Conservation (phyloP, 2,113 vertebrate genomes). For the Lepus europaeus region DNA sequence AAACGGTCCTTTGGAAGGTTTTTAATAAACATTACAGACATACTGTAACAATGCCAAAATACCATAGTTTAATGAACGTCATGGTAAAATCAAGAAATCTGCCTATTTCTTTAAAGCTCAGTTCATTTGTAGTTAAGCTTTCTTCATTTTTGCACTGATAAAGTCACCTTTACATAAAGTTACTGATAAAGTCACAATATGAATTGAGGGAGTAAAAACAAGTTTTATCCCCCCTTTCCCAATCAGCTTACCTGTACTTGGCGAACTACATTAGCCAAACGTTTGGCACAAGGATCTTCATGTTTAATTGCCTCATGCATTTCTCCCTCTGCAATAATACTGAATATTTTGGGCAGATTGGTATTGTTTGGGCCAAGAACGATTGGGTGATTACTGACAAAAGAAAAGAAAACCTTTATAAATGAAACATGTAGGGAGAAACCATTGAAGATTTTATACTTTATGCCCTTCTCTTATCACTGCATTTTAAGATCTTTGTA, state of each 20-base stretch:
- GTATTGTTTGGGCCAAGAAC: slow-evolving; percentile 97
- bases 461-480: background rate
- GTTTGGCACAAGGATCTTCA: slow-evolving; percentile 96
- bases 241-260: slow-evolving; percentile 94
- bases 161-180: background rate
- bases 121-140: background rate
- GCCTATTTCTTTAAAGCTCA: slow-evolving; percentile 5
- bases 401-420: slow-evolving; percentile 24
- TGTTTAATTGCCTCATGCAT: slow-evolving; percentile 96
- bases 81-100: background rate
- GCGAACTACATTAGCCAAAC: slow-evolving; percentile 96
- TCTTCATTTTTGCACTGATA: background rate
- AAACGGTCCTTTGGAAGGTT: background rate
- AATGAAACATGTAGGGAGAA: background rate
- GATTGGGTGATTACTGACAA: slow-evolving; percentile 95
- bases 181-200: background rate
- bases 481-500: background rate
- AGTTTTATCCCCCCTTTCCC: background rate
- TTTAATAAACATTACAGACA: background rate
- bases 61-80: background rate
- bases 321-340: slow-evolving; percentile 97
- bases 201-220: background rate
- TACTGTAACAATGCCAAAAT: background rate
- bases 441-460: background rate
- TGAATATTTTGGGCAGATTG: slow-evolving; percentile 97